A percentile compares a stretch with the other conserved stretches of the same genome.
These are phyloP conservation scores for Colostygia pectinataria DNA, from an alignment of 2,888 invertebrate species.

Conservation along the genomic window DNA sequence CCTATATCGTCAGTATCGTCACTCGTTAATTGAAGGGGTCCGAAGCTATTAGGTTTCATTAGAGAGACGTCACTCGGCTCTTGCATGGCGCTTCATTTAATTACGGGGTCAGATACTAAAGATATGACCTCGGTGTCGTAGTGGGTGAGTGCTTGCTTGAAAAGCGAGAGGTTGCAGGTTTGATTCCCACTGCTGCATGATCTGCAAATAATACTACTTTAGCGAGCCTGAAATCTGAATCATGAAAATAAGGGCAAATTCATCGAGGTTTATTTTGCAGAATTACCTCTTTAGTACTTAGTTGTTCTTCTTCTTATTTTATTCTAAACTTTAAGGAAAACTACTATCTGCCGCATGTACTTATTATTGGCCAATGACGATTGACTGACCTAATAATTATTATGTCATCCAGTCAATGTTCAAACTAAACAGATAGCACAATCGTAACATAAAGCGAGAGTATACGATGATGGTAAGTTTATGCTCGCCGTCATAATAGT, in stretches of 20 bases:
- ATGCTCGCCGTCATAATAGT: too few species aligned
- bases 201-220: too few species aligned
- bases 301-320: too few species aligned
- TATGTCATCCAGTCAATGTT: conserved; percentile 1
- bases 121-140: too few species aligned
- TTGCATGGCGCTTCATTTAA: conserved; percentile 45
- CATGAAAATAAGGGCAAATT: too few species aligned
- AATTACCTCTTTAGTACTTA: too few species aligned
- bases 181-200: too few species aligned
- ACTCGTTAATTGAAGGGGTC: conserved; percentile 49
- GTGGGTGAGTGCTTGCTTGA: too few species aligned
- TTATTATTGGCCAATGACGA: not conserved
- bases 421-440: not conserved
- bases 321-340: not conserved
- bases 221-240: too few species aligned
- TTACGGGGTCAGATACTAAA: conserved; percentile 44
- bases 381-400: not conserved
- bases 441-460: too few species aligned
- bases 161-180: too few species aligned
- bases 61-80: conserved; percentile 38
- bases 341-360: not conserved
- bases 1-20: conserved; percentile 27
- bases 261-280: too few species aligned
- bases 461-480: not conserved
- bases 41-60: conserved; percentile 50